Evolutionary conservation across 2,113 vertebrate genomes (phyloP).

Genomic region (Oxyura jamaicensis): DNA sequence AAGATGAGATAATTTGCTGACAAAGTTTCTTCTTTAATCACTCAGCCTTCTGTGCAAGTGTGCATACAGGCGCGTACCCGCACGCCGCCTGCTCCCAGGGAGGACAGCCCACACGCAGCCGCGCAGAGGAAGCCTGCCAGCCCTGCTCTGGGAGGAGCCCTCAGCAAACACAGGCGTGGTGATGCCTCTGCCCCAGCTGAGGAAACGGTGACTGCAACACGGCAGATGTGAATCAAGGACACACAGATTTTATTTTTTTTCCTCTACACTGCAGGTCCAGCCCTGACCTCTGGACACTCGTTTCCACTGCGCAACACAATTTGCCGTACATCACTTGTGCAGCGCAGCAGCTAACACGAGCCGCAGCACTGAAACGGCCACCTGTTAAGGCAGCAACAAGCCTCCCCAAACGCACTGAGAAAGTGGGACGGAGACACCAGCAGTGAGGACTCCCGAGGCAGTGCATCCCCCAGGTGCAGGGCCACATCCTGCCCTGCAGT

Average conservation of each 20-base stretch:
- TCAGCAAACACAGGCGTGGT: not conserved
- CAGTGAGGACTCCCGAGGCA: not conserved
- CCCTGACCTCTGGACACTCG: not conserved
- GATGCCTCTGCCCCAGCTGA: not conserved
- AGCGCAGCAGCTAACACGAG: not conserved
- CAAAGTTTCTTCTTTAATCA: not conserved
- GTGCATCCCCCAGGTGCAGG: not conserved
- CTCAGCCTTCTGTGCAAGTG: not conserved
- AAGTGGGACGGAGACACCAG: not conserved
- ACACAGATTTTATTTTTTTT: not conserved
- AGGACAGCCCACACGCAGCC: no score
- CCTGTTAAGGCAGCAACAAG: not conserved
- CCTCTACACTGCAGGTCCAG: not conserved
- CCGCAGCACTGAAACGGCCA: not conserved
- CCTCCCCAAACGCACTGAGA: not conserved
- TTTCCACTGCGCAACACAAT: rapidly evolving
- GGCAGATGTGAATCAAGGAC: not conserved
- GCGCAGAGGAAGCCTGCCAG: not conserved
- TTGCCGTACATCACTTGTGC: not conserved
- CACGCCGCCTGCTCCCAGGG: not conserved
- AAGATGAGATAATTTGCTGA: slow-evolving; percentile 53
- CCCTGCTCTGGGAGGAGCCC: not conserved
- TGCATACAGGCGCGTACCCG: not conserved
- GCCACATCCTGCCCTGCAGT: not conserved
- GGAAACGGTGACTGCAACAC: not conserved